Conservation (phyloP, 2,797 vertebrate genomes). For the Liparis tanakae region DNA sequence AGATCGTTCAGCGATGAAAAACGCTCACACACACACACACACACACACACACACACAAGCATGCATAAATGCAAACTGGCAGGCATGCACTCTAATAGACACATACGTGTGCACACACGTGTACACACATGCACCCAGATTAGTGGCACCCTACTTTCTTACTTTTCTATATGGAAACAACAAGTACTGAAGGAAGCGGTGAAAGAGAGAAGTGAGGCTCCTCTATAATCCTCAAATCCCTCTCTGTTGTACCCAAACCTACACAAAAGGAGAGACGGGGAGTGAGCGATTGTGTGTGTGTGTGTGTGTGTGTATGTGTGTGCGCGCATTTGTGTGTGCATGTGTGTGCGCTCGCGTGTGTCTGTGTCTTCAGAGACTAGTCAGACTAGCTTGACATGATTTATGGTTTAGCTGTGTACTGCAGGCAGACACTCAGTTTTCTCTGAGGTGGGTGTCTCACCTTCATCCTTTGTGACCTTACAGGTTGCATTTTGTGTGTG, state of each 20-base stretch:
- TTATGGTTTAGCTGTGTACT: conserved; percentile 77
- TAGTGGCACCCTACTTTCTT: conserved; percentile 55
- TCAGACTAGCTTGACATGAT: conserved; percentile 77
- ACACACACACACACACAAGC: conserved; percentile 26
- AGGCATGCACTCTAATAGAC: conserved; percentile 14
- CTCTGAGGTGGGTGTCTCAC: conserved; percentile 80
- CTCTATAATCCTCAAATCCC: conserved; percentile 71
- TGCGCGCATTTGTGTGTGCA: conserved; percentile 8
- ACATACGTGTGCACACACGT: background rate
- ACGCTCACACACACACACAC: conserved; percentile 23
- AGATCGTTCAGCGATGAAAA: conserved; percentile 65
- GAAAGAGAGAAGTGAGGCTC: conserved; percentile 67
- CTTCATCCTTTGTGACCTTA: conserved; percentile 78
- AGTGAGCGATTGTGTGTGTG: conserved; percentile 9
- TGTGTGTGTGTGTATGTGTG: background rate
- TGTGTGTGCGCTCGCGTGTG: conserved; percentile 12
- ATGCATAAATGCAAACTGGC: conserved; percentile 35
- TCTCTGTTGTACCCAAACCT: conserved; percentile 67
- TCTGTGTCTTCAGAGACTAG: conserved; percentile 68
- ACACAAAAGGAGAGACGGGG: conserved; percentile 59
- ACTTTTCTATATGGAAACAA: conserved; percentile 65
- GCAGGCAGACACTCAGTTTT: conserved; percentile 76
- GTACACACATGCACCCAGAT: conserved; percentile 46
- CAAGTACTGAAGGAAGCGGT: conserved; percentile 62
- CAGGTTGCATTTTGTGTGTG: conserved; percentile 49